These are phyloP conservation scores for Stylophora pistillata DNA, from an alignment of 64 coral and sea anemone genomes.

Conservation along the genomic window DNA sequence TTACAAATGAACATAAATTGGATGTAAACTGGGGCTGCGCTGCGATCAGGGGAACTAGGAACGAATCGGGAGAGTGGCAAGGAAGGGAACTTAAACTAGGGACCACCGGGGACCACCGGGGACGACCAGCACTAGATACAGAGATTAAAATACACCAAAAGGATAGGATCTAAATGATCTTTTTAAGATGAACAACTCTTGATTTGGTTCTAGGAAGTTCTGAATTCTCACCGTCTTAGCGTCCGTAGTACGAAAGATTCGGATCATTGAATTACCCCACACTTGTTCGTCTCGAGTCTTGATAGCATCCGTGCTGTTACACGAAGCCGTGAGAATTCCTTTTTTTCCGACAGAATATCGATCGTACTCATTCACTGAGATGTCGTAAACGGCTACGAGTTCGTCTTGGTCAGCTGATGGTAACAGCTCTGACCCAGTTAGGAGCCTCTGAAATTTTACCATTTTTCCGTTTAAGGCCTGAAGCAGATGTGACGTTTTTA, in stretches of 20 bases:
- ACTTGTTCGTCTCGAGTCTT: constrained; percentile 60
- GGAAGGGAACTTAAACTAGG: too few relatives aligned
- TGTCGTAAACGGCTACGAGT: constrained; percentile 72
- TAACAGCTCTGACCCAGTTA: constrained; percentile 38
- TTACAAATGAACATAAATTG: too few relatives aligned
- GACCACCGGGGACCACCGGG: too few relatives aligned
- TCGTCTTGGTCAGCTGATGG: neutral
- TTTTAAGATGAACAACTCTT: too few relatives aligned
- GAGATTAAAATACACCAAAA: too few relatives aligned
- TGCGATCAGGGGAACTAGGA: too few relatives aligned
- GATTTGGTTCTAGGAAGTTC: neutral
- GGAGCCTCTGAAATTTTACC: constrained; percentile 43
- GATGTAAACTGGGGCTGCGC: too few relatives aligned
- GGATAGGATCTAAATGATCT: too few relatives aligned
- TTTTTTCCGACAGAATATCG: constrained; percentile 86
- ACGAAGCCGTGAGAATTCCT: constrained; percentile 67
- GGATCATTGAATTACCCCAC: constrained; percentile 53
- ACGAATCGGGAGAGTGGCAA: too few relatives aligned
- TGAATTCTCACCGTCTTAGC: neutral
- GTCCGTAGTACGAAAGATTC: neutral
- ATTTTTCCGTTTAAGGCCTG: constrained; percentile 59
- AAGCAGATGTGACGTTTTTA: constrained; percentile 62
- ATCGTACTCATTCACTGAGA: constrained; percentile 83
- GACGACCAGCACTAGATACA: too few relatives aligned
- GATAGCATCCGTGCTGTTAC: constrained; percentile 39